Conservation (phyloP, 23 tunicate species). For the Phallusia fumigata region DNA sequence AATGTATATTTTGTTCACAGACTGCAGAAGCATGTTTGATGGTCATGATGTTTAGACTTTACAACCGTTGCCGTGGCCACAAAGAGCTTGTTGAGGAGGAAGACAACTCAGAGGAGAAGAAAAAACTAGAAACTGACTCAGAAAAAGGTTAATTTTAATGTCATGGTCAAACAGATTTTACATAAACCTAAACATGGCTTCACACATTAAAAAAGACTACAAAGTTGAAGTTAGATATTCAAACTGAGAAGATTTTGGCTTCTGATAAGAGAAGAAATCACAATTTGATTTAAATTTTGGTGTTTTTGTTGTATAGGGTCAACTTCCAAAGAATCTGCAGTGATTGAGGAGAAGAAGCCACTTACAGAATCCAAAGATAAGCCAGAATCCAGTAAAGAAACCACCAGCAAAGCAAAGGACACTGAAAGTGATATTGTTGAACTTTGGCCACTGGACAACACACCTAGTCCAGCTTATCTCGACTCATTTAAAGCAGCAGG, state of each 20-base stretch:
- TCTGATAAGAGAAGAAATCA: neutral
- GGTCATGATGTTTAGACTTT: constrained; percentile 40
- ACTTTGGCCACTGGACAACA: constrained; percentile 10
- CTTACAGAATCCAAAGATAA: neutral
- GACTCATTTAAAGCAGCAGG: constrained; percentile 21
- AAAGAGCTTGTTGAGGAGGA: constrained; percentile 4
- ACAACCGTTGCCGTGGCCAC: constrained; percentile 24
- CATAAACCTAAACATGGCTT: neutral
- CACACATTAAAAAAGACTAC: too few relatives aligned
- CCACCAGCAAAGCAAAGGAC: constrained; percentile 2
- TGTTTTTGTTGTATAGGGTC: neutral
- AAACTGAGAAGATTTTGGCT: neutral
- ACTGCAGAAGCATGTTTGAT: constrained; percentile 60
- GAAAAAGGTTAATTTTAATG: neutral
- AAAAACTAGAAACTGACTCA: neutral
- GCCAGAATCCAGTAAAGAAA: neutral
- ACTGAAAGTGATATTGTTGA: constrained; percentile 5
- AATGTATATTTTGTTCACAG: constrained; percentile 26
- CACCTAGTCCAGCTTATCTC: constrained; percentile 7
- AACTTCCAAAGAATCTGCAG: neutral
- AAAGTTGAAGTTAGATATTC: too few relatives aligned
- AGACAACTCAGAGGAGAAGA: neutral
- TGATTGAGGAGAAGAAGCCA: neutral
- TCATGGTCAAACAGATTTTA: too few relatives aligned
- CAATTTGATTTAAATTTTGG: neutral